Evolutionary conservation across 2,797 vertebrate species (phyloP).

Genomic region (Cryptoblepharus egeriae): DNA sequence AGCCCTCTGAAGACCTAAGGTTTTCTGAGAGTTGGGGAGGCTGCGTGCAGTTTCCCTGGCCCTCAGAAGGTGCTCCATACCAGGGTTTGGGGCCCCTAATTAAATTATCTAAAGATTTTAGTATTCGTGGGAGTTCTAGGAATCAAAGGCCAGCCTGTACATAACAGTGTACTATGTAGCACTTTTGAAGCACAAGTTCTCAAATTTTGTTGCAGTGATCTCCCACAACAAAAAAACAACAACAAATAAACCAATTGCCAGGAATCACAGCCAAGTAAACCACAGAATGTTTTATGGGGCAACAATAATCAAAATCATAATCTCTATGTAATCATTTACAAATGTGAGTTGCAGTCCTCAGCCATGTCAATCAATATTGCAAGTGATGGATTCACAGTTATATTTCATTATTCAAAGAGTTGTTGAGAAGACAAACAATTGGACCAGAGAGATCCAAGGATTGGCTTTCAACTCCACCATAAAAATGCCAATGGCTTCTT

Average conservation of each 20-base stretch:
- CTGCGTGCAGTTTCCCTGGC: too few relatives aligned
- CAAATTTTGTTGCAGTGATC: background rate
- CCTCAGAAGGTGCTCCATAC: too few relatives aligned
- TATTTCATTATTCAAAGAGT: background rate
- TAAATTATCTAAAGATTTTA: too few relatives aligned
- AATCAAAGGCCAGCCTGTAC: too few relatives aligned
- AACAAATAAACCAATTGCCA: background rate
- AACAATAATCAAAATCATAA: background rate
- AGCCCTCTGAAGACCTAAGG: too few relatives aligned
- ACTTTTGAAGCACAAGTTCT: background rate
- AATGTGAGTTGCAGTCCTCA: background rate
- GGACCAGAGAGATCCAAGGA: background rate
- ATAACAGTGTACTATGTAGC: too few relatives aligned
- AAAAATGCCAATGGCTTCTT: background rate
- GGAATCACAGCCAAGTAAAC: background rate
- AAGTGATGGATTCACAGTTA: background rate
- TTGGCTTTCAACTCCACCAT: background rate
- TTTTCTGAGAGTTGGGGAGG: too few relatives aligned
- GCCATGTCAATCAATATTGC: background rate
- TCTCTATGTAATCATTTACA: background rate
- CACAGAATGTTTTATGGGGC: background rate
- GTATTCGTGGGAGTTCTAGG: too few relatives aligned
- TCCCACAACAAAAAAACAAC: background rate
- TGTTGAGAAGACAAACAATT: background rate
- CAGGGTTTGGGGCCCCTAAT: too few relatives aligned